phyloP scores from a whole-genome alignment of 1,140 invertebrate genomes.

The Geopemphigus sp. region DNA sequence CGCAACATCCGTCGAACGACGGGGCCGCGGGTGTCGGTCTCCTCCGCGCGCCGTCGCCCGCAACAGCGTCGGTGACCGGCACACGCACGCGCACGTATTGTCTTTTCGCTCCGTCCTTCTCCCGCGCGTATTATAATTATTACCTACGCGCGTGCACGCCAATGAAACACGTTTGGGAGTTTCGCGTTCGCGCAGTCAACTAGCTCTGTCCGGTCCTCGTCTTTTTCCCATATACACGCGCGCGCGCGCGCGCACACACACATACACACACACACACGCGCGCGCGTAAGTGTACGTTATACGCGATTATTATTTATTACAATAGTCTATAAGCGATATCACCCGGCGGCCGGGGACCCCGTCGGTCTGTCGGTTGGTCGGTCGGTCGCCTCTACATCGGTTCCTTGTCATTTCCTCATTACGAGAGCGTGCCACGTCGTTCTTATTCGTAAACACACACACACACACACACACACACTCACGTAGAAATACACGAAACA shows the following conservation, averaged over 20 bases:
- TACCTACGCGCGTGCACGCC: not conserved
- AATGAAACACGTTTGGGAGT: not conserved
- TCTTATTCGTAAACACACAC: constrained; percentile 14
- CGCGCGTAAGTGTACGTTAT: too few species aligned
- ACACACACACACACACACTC: not conserved
- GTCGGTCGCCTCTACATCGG: constrained; percentile 11
- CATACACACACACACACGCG: not conserved
- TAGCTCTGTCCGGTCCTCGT: constrained; percentile 47
- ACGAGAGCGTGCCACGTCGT: not conserved
- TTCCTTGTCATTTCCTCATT: constrained; percentile 50
- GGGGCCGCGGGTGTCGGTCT: too few species aligned
- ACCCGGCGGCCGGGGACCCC: not conserved
- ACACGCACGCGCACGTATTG: not conserved
- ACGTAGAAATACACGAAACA: too few species aligned
- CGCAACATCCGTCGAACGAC: constrained; percentile 20
- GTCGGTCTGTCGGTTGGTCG: too few species aligned
- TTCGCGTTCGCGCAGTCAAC: constrained; percentile 7
- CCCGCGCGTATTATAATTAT: too few species aligned
- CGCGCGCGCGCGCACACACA: not conserved
- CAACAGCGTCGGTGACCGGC: not conserved
- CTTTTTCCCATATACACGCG: constrained; percentile 36
- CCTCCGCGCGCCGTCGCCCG: not conserved
- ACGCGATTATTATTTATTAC: not conserved
- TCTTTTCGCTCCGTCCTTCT: not conserved
- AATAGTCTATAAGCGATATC: constrained; percentile 1